A percentile compares a stretch with the other conserved stretches of the same genome.
Conservation (phyloP, 2,888 invertebrate genomes). For the Leptinotarsa tumamoca region DNA sequence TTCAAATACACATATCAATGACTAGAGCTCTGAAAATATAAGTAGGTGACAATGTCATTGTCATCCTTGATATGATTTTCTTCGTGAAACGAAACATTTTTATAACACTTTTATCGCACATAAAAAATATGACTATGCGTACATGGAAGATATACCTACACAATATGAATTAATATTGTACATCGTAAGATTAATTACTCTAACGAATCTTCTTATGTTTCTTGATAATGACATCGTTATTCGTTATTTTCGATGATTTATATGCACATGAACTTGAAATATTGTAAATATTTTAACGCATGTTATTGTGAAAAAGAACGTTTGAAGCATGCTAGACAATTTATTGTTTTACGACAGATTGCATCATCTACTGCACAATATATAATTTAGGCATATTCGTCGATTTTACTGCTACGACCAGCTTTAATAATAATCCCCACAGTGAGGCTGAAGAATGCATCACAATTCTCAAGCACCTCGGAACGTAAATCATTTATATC, state of each 20-base stretch:
- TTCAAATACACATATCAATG: too few relatives aligned
- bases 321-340: conserved; percentile 25
- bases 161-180: not conserved
- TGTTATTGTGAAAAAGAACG: conserved; percentile 17
- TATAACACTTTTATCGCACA: too few relatives aligned
- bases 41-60: too few relatives aligned
- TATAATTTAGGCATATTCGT: conserved; percentile 19
- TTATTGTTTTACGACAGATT: conserved; percentile 26
- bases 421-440: not conserved
- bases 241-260: conserved; percentile 15
- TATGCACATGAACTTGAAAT: conserved; percentile 15
- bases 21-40: too few relatives aligned
- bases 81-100: too few relatives aligned
- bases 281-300: conserved; percentile 13
- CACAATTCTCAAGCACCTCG: not conserved
- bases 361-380: conserved; percentile 28
- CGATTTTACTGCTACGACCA: conserved; percentile 22
- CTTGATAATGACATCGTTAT: not conserved
- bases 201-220: not conserved
- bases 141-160: not conserved
- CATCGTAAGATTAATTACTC: not conserved
- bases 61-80: too few relatives aligned
- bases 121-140: too few relatives aligned
- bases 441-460: not conserved
- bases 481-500: not conserved